A percentile compares a stretch with the other conserved stretches of the same genome.
These are phyloP conservation scores for Sporophila hypoxantha DNA, from an alignment of 2,113 vertebrate species.

Conservation along the genomic window DNA sequence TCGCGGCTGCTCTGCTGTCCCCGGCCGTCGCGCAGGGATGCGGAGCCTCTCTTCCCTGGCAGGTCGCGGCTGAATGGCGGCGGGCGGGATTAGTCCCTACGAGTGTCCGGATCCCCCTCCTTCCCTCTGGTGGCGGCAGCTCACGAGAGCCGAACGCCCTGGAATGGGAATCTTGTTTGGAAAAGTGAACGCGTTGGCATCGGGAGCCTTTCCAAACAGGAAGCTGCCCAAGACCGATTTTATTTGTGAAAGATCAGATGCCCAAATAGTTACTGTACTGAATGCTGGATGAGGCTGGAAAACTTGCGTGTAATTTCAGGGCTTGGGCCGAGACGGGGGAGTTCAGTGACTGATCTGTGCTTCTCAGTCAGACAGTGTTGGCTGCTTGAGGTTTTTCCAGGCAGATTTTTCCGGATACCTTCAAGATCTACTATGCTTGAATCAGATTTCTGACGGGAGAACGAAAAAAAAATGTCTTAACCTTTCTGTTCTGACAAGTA, in stretches of 20 bases:
- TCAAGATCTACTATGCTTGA: not conserved
- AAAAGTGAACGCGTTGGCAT: not conserved
- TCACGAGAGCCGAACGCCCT: not conserved
- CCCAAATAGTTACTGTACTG: not conserved
- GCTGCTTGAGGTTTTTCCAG: not conserved
- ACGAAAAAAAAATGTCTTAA: not conserved
- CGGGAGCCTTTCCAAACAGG: not conserved
- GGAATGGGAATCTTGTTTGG: not conserved
- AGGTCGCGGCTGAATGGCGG: not conserved
- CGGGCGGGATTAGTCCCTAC: not conserved
- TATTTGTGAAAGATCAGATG: not conserved
- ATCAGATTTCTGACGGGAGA: not conserved
- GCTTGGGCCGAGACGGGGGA: not conserved
- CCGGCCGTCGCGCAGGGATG: not conserved
- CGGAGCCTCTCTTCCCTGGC: not conserved
- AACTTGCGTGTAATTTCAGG: not conserved
- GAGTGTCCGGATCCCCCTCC: not conserved
- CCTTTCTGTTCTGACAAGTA: not conserved
- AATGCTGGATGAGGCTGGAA: not conserved
- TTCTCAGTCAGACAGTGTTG: not conserved
- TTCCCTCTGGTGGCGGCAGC: not conserved
- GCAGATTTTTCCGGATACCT: not conserved
- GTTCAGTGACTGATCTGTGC: not conserved
- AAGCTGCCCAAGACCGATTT: not conserved
- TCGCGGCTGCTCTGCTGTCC: accelerated